Evolutionary conservation across 1,140 invertebrate species (phyloP), one percentile per base, ranked within the genome.

Genomic region (Platorchestia sp.): DNA sequence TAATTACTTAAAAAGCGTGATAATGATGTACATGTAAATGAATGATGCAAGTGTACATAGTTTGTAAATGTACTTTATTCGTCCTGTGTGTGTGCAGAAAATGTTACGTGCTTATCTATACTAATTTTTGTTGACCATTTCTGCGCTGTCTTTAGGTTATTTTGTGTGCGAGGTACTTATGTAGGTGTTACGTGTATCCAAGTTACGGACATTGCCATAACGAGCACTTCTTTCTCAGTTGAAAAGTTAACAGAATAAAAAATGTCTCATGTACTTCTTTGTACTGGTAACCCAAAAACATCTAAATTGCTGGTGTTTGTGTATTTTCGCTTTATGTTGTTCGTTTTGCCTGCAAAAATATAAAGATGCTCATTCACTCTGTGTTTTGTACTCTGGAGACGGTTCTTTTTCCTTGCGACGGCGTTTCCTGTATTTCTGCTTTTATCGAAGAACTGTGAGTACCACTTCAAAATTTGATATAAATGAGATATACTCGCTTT

Each of bases 41-140:
- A 41, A 89, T 89, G 43, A 42, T 89, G 59, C 27, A 27, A 75
- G 36, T 89, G 87, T 89, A 89, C 87, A 89, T 89, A 89, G 41
- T 42, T 89, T 89, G 87, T 89, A 89, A 89, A 89, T 89, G 87
- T 89, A 89, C 87, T 89, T 89, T 42, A 89, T 89, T 44, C 43
- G 87, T 89, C 43, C 16, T 14, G n/a, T 41, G 41, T 75, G 53
- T 89, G 87, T 89, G 36, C n/a, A 19, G 41, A 89, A 44, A 89
- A 89, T 89, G 87, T 43, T 89, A 89, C 87, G 14, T 89, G 87
- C 87, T 89, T 89, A 89, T 42, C 87, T 42, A 42, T 89, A 89
- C 43, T 89, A 89, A 41, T 16, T 89, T 89, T 42, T 89, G 41
- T 89, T 89, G 87, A 89, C 36, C 7, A 36, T 89, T 89, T 89